Evolutionary conservation across 1,140 invertebrate genomes (phyloP).

Genomic region (Papilio polytes): DNA sequence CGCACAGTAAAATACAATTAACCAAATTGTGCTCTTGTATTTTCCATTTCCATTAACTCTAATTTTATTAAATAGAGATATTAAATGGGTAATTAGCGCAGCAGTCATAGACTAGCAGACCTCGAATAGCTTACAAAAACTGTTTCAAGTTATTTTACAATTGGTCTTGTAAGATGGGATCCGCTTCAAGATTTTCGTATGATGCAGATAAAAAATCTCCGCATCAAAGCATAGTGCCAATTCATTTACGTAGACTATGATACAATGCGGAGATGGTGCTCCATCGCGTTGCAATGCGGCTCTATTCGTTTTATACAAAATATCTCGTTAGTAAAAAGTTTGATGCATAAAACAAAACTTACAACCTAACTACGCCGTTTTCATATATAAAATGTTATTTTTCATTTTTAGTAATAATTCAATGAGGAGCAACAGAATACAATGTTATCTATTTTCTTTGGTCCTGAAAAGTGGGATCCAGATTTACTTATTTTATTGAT

Average conservation of each 20-base stretch:
- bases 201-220: constrained; percentile 15
- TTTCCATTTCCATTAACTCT: neutral
- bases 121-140: neutral
- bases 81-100: neutral
- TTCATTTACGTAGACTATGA: constrained; percentile 24
- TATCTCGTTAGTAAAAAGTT: constrained; percentile 3
- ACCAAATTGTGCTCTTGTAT: neutral
- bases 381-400: neutral
- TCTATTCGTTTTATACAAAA: constrained; percentile 4
- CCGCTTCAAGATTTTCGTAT: neutral
- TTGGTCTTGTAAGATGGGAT: no score
- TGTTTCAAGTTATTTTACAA: neutral
- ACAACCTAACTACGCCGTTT: neutral
- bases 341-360: constrained; percentile 15
- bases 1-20: constrained; percentile 4
- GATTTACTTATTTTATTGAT: neutral
- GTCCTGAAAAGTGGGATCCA: neutral
- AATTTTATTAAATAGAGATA: neutral
- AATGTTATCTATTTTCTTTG: neutral
- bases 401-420: neutral
- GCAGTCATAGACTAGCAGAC: neutral
- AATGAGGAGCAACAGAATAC: neutral
- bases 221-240: constrained; percentile 17
- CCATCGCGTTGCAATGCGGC: constrained; percentile 22
- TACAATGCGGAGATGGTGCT: constrained; percentile 17